Evolutionary conservation across 2,797 vertebrate species (phyloP).

Genomic region (Darevskia mixta): DNA sequence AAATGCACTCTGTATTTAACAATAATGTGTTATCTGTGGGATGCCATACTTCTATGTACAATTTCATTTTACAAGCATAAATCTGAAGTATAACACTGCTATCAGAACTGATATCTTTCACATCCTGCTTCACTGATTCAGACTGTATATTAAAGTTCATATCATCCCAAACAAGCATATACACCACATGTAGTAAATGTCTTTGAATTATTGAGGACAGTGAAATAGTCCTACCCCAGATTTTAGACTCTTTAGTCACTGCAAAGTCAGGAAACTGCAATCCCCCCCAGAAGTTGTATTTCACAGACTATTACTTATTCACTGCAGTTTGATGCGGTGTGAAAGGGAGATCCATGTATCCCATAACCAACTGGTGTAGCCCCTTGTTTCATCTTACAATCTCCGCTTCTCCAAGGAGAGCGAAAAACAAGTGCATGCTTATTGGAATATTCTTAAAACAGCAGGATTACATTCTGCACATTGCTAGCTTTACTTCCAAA

Average conservation of each 20-base stretch:
- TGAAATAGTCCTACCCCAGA: conserved; percentile 41
- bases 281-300: conserved; percentile 53
- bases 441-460: conserved; percentile 61
- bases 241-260: conserved; percentile 46
- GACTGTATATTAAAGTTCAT: conserved; percentile 9
- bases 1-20: neutral
- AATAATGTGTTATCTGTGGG: neutral
- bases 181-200: conserved; percentile 49
- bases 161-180: conserved; percentile 16
- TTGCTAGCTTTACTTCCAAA: conserved; percentile 46
- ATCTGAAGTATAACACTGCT: conserved; percentile 6
- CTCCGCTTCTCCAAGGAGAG: conserved; percentile 47
- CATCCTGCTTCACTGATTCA: conserved; percentile 16
- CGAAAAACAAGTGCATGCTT: conserved; percentile 61
- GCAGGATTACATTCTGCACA: conserved; percentile 46
- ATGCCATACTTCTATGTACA: neutral
- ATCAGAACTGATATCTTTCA: conserved; percentile 25
- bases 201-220: conserved; percentile 54
- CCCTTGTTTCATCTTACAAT: conserved; percentile 64
- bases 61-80: conserved; percentile 41
- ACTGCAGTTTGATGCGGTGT: conserved; percentile 57
- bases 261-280: conserved; percentile 60
- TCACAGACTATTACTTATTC: conserved; percentile 72
- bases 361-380: conserved; percentile 53
- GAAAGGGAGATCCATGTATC: conserved; percentile 50